Evolutionary conservation across 2,888 invertebrate genomes (phyloP).

Genomic region (Drosophila acutilabella): DNA sequence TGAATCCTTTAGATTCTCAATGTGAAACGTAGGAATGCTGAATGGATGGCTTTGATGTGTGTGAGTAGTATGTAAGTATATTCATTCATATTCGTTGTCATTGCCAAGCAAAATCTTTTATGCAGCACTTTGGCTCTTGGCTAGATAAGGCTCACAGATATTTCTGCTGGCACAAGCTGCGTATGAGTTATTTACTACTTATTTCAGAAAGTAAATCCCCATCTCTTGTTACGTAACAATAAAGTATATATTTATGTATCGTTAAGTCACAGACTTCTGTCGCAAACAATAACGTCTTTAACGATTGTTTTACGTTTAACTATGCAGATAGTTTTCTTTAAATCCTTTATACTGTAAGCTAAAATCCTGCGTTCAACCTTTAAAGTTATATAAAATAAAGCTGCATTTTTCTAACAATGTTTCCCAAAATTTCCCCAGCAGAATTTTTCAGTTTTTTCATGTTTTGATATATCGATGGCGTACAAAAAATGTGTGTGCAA

Average conservation of each 20-base stretch:
- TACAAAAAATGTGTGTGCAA: conserved; percentile 14
- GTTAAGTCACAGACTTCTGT: not conserved
- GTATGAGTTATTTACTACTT: conserved; percentile 53
- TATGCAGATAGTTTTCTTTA: no score
- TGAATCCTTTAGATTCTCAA: conserved; percentile 4
- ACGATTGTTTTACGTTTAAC: no score
- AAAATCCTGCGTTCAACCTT: no score
- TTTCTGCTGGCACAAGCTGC: conserved; percentile 46
- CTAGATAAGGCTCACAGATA: conserved; percentile 47
- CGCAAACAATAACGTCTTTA: no score
- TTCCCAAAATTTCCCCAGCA: no score
- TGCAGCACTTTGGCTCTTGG: conserved; percentile 38
- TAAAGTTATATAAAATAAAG: no score
- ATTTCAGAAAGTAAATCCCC: not conserved
- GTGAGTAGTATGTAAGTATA: not conserved
- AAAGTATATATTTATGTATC: not conserved
- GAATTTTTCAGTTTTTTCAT: not conserved
- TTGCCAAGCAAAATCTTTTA: conserved; percentile 49
- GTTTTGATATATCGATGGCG: conserved; percentile 14
- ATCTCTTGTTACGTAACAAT: no score
- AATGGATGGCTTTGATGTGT: no score
- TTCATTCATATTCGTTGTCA: conserved; percentile 11
- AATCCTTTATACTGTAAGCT: no score
- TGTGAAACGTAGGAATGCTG: not conserved
- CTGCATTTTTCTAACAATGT: no score